phyloP scores from a whole-genome alignment of 2,888 invertebrate species.

The Ctena decussata region DNA sequence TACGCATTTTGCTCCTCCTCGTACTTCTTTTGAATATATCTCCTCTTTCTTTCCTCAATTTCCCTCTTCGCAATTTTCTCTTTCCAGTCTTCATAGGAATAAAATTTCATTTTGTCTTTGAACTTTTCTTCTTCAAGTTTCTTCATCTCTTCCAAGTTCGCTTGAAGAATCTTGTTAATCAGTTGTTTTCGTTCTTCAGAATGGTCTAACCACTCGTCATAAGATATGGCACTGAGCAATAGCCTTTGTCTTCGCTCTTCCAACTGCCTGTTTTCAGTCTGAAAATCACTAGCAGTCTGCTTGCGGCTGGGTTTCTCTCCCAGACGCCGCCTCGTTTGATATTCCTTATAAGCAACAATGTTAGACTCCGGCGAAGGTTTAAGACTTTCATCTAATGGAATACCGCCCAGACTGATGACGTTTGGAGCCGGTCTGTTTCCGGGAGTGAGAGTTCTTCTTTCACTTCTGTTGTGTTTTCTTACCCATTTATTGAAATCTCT shows the following conservation, averaged over 20 bases:
- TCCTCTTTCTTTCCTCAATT: constrained; percentile 52
- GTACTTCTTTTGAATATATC: constrained; percentile 58
- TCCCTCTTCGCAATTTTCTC: constrained; percentile 61
- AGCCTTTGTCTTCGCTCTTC: constrained; percentile 76
- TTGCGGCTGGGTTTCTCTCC: constrained; percentile 12
- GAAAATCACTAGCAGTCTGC: constrained; percentile 62
- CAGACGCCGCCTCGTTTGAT: constrained; percentile 53
- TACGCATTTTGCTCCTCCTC: constrained; percentile 50
- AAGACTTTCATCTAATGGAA: constrained; percentile 51
- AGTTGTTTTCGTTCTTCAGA: constrained; percentile 72
- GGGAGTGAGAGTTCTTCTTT: constrained; percentile 43
- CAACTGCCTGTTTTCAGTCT: constrained; percentile 63
- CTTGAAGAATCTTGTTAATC: constrained; percentile 73
- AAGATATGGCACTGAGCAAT: constrained; percentile 74
- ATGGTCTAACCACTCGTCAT: constrained; percentile 80
- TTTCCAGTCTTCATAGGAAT: constrained; percentile 69
- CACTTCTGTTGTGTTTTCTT: constrained; percentile 48
- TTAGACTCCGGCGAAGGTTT: constrained; percentile 63
- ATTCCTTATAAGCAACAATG: constrained; percentile 70
- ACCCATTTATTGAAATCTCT: constrained; percentile 67
- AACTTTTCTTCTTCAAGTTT: constrained; percentile 66
- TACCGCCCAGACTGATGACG: constrained; percentile 66
- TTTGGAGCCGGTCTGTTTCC: constrained; percentile 58
- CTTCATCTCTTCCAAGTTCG: constrained; percentile 66
- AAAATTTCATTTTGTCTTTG: constrained; percentile 45